A percentile compares a stretch with the other conserved stretches of the same genome.
Evolutionary conservation across 1,140 invertebrate species (phyloP).

Genomic region (Euwallacea fornicatus): DNA sequence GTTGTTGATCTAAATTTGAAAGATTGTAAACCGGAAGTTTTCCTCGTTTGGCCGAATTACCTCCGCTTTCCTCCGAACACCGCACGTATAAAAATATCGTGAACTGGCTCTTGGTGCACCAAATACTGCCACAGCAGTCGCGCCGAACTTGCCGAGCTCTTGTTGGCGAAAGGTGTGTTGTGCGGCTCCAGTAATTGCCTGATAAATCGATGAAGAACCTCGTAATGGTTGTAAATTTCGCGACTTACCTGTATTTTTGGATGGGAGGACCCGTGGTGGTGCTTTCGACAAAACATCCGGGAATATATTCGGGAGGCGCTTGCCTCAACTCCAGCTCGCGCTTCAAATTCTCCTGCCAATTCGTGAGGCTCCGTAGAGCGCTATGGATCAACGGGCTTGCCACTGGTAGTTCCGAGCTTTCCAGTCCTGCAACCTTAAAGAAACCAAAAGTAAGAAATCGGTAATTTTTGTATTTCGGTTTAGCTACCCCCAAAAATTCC

Average conservation of each 20-base stretch:
- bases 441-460: conserved; percentile 4
- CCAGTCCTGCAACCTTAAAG: conserved; percentile 49
- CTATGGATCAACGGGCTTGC: conserved; percentile 92
- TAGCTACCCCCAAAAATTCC: conserved; percentile 63
- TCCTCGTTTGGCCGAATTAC: conserved; percentile 6
- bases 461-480: neutral
- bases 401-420: conserved; percentile 80
- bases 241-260: conserved; percentile 79
- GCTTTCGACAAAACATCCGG: conserved; percentile 76
- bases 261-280: conserved; percentile 75
- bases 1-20: conserved; percentile 52
- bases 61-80: conserved; percentile 84
- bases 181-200: conserved; percentile 78
- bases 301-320: conserved; percentile 78
- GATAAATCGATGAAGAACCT: conserved; percentile 16
- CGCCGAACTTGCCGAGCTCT: conserved; percentile 77
- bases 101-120: conserved; percentile 88
- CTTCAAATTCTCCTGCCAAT: conserved; percentile 83
- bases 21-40: neutral
- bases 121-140: conserved; percentile 92
- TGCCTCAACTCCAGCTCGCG: conserved; percentile 74
- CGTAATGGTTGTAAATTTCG: conserved; percentile 1
- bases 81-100: conserved; percentile 94
- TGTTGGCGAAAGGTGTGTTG: conserved; percentile 90
- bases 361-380: conserved; percentile 78